These are phyloP conservation scores for Holotrichia oblita DNA, from an alignment of 1,140 invertebrate species.

Conservation along the genomic window DNA sequence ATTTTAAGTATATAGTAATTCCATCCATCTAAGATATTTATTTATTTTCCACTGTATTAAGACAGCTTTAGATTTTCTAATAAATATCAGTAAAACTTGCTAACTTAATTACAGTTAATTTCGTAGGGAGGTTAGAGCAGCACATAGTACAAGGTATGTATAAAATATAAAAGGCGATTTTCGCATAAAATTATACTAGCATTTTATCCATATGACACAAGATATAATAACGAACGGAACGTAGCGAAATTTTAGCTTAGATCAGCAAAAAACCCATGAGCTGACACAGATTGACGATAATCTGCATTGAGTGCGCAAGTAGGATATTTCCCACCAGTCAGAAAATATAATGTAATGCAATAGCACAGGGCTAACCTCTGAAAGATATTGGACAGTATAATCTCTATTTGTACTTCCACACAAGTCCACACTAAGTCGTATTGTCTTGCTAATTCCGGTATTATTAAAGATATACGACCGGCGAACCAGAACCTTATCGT, in stretches of 20 bases:
- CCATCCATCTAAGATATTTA: too few relatives aligned
- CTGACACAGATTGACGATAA: constrained; percentile 33
- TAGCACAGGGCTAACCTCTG: neutral
- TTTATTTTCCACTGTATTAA: too few relatives aligned
- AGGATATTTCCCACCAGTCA: constrained; percentile 12
- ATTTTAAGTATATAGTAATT: too few relatives aligned
- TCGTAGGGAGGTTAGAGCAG: too few relatives aligned
- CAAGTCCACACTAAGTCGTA: neutral
- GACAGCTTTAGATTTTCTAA: too few relatives aligned
- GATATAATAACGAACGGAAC: neutral
- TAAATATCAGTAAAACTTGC: too few relatives aligned
- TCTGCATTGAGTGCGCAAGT: constrained; percentile 18
- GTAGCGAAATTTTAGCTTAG: neutral
- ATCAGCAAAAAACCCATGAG: constrained; percentile 1
- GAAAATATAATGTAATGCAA: neutral
- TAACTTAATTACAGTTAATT: too few relatives aligned
- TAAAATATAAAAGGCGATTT: neutral
- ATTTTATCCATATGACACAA: neutral
- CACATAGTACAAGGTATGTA: too few relatives aligned
- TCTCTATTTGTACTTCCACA: constrained; percentile 13
- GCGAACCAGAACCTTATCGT: neutral
- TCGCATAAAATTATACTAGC: neutral
- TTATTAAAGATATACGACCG: constrained; percentile 21
- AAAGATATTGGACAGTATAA: constrained; percentile 24
- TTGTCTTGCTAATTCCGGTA: constrained; percentile 31